Base-by-base conservation (phyloP, 2,888 invertebrate genomes). In the Melolontha melolontha region DNA sequence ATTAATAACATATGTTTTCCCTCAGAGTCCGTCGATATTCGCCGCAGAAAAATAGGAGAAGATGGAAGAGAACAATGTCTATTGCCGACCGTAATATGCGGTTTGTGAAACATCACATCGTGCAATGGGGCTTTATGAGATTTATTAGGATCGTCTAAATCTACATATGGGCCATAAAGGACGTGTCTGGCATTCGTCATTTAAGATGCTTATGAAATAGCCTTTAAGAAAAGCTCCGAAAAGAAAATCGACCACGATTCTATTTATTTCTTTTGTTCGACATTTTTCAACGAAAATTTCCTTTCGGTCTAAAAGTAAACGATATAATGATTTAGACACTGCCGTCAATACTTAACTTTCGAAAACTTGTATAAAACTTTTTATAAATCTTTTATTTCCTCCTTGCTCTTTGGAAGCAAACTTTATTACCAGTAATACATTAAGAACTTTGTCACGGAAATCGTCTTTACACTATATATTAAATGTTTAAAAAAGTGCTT, bases 81-180 rank as follows among this genome's bases (percentile, higher is more conserved):
- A 57, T 59, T 57, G 57, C 59, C 57, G 50, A n/a, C 55, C 64
- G 57, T 66, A 66, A 66, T 66, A 66, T 66, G 66, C 51, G 66
- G 69, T 66, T 69, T 69, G 66, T 64, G 64, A 59, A 66, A 69
- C 63, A 67, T 66, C 66, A 62, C 63, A 54, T 52, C 51, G 69
- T 69, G 69, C 66, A 69, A 69, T 69, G 69, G 69, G 66, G 66
- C 69, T 69, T 34, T 47, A 51, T 22, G 66, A 66, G 69, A 69
- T 69, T 69, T 69, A 69, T 69, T 50, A 63, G 49, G 55, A 39
- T 52, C 64, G 40, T 52, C 57, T 63, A 64, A 64, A 68, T 68
- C 68, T 68, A 64, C 68, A 64, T 68, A 57, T 51, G 68, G 47
- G 47, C 54, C 66, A 66, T 66, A 66, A 66, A 66, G 50, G 66